A percentile compares a stretch with the other conserved stretches of the same genome.
Conservation (phyloP, 1,140 invertebrate species). For the Drosophila guanche region DNA sequence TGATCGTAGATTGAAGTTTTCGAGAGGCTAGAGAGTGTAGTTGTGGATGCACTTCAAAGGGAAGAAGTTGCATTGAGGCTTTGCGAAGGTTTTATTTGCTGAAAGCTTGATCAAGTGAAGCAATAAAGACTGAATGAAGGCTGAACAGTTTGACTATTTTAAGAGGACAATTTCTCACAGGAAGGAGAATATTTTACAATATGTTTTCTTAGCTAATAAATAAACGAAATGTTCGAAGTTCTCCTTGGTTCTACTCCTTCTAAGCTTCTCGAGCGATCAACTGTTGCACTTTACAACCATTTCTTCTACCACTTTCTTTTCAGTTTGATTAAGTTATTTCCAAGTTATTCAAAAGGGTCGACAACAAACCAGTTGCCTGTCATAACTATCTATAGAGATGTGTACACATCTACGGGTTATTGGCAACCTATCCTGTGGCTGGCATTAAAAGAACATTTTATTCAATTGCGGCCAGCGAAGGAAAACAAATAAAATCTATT, state of each 20-base stretch:
- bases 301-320: not conserved
- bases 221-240: no score
- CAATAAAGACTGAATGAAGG: no score
- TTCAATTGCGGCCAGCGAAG: slow-evolving; percentile 70
- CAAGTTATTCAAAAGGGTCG: not conserved
- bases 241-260: no score
- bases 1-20: not conserved
- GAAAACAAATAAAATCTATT: slow-evolving; percentile 81
- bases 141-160: no score
- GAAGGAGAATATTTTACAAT: no score
- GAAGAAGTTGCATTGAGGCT: no score
- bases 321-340: slow-evolving; percentile 26
- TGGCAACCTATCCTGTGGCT: not conserved
- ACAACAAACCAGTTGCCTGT: slow-evolving; percentile 20
- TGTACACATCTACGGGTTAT: not conserved
- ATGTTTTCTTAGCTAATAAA: no score
- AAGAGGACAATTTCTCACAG: no score
- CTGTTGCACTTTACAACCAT: not conserved
- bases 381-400: not conserved
- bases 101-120: no score
- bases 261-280: not conserved
- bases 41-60: no score
- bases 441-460: slow-evolving; percentile 74
- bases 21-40: not conserved
- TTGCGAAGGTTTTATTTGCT: no score